A percentile compares a stretch with the other conserved stretches of the same genome.
phyloP scores from a whole-genome alignment of 2,888 invertebrate species.

The Orthosia gothica region DNA sequence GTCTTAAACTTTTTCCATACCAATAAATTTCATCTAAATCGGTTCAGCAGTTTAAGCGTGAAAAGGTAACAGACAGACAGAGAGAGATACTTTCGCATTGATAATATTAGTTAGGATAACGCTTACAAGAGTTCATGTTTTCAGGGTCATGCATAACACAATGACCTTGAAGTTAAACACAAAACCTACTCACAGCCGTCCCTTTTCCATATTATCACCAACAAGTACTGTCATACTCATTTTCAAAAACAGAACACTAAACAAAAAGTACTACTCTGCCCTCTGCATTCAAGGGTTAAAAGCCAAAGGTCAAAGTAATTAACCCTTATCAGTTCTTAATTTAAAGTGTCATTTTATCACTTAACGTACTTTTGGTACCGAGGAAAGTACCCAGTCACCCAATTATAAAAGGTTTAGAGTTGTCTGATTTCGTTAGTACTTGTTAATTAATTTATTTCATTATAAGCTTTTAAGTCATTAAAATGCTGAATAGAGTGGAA shows the following conservation, averaged over 20 bases:
- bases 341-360: conserved; percentile 65
- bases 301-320: conserved; percentile 41
- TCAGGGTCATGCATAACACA: too few relatives aligned
- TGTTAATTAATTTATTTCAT: conserved; percentile 27
- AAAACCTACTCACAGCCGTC: not conserved
- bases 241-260: conserved; percentile 24
- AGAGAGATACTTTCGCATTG: too few relatives aligned
- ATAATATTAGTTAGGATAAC: too few relatives aligned
- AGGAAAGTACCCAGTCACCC: conserved; percentile 27
- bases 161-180: not conserved
- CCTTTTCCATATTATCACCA: conserved; percentile 7
- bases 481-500: not conserved
- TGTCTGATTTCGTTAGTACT: conserved; percentile 30
- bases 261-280: conserved; percentile 37
- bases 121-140: too few relatives aligned
- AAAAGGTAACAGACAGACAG: too few relatives aligned
- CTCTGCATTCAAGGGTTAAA: conserved; percentile 42
- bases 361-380: conserved; percentile 41
- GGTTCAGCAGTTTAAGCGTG: too few relatives aligned
- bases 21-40: too few relatives aligned
- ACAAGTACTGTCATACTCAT: conserved; percentile 21
- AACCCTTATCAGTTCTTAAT: conserved; percentile 65
- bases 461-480: conserved; percentile 26
- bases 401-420: conserved; percentile 55
- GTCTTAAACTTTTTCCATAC: too few relatives aligned